Percentiles rank a stretch among this genome's conserved stretches.
phyloP scores from a whole-genome alignment of 2,888 invertebrate species.

The Melipona beecheii region DNA sequence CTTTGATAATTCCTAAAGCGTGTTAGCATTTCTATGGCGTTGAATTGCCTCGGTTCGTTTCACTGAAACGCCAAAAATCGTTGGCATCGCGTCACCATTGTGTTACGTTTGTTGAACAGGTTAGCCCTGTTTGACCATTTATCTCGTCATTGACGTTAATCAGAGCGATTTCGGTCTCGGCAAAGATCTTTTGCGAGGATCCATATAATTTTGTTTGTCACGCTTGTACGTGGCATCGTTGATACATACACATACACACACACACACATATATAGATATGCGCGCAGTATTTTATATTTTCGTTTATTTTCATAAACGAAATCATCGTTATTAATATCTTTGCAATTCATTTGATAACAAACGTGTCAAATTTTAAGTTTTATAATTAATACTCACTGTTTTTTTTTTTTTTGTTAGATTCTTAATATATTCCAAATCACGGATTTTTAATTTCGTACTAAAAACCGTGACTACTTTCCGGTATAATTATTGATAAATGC shows the following conservation, averaged over 20 bases:
- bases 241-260: background rate
- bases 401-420: background rate
- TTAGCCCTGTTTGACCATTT: slow-evolving; percentile 70
- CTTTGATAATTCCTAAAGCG: slow-evolving; percentile 67
- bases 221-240: slow-evolving; percentile 24
- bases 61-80: slow-evolving; percentile 57
- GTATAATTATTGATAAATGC: slow-evolving; percentile 55
- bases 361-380: background rate
- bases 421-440: slow-evolving; percentile 1
- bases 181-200: slow-evolving; percentile 29
- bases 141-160: slow-evolving; percentile 69
- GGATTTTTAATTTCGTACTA: slow-evolving; percentile 12
- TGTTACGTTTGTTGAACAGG: slow-evolving; percentile 54
- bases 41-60: slow-evolving; percentile 61
- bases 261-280: background rate
- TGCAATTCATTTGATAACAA: background rate
- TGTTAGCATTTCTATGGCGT: slow-evolving; percentile 73
- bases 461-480: slow-evolving; percentile 43
- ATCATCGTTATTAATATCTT: background rate
- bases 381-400: background rate
- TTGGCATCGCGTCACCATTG: slow-evolving; percentile 62
- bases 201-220: slow-evolving; percentile 48
- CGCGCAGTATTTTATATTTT: background rate
- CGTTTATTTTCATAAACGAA: background rate
- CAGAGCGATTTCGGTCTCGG: slow-evolving; percentile 49